Base-by-base conservation (phyloP, 2,113 vertebrate species). In the Caranx ignobilis region DNA sequence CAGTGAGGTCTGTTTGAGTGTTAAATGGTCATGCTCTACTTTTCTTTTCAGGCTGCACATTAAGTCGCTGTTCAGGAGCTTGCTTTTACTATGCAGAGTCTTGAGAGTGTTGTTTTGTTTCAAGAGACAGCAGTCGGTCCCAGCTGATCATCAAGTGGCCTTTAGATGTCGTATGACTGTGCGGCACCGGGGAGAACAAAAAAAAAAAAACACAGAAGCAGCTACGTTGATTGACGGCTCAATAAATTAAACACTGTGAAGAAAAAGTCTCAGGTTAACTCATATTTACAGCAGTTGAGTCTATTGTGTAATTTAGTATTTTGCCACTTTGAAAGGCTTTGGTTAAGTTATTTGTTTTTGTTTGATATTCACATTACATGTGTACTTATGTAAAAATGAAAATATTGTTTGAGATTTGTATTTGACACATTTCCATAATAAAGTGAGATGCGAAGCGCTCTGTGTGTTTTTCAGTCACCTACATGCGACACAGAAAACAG, bases 351-450 rank as follows among this genome's bases (percentile, higher is more conserved):
- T 92, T 93, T 89, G 52, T 57, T 34, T 71, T 75, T 47, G 13
- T 87, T 77, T 79, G 70, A 50, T 59, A 61, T 83, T 87, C 73
- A 77, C 71, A 43, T 76, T 65, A 70, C 73, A 48, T 80, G 68
- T 92, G 69, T 89, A 81, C 75, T 70, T 86, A 35, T 87, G 77
- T 87, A 82, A 84, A 89, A 85, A 69, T 56, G 11, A 57, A 79
- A 75, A 88, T 88, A 86, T 91, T 87, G 72, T 93, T 93, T 87
- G 74, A 90, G 39, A 88, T 77, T 88, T 90, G 86, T 89, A 88
- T 26, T 26, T 77, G 68, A 91, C 77, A 83, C 71, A 47, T 85
- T 93, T 92, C 79, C 84, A 75, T 82, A 94, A 94, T 94, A 94
- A 95, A 95, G 80, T 67, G 59, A 43, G 43, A 86, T 65, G 69